Evolutionary conservation across 2,113 vertebrate species (phyloP).

Genomic region (Cnemophilus loriae): DNA sequence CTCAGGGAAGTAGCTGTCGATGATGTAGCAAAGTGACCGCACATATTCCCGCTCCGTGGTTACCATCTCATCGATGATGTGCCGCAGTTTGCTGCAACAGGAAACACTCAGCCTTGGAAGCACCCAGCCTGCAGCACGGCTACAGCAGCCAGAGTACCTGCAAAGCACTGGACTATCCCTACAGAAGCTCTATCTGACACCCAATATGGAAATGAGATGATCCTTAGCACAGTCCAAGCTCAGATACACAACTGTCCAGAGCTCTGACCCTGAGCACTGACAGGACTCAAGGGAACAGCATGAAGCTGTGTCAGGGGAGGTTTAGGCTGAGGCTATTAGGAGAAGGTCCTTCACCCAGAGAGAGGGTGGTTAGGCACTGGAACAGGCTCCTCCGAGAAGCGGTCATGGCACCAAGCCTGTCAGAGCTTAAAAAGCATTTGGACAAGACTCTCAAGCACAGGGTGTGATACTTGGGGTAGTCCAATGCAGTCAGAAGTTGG

Average conservation of each 20-base stretch:
- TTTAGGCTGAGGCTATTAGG: not conserved
- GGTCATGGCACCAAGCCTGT: not conserved
- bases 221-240: not conserved
- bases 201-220: rapidly evolving
- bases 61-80: conserved; percentile 94
- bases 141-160: not conserved
- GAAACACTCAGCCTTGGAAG: not conserved
- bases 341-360: not conserved
- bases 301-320: not conserved
- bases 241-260: rapidly evolving
- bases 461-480: not conserved
- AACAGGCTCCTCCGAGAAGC: not conserved
- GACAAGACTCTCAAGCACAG: not conserved
- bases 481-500: not conserved
- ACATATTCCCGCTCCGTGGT: conserved; percentile 91
- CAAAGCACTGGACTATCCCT: not conserved
- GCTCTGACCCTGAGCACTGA: not conserved
- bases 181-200: not conserved
- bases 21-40: conserved; percentile 85
- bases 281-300: not conserved
- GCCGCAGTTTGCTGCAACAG: conserved; percentile 77
- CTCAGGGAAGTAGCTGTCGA: conserved; percentile 91
- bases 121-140: not conserved
- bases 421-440: not conserved
- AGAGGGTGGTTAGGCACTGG: not conserved